Evolutionary conservation across 2,888 invertebrate species (phyloP).

Genomic region (Flexamia atlantica): DNA sequence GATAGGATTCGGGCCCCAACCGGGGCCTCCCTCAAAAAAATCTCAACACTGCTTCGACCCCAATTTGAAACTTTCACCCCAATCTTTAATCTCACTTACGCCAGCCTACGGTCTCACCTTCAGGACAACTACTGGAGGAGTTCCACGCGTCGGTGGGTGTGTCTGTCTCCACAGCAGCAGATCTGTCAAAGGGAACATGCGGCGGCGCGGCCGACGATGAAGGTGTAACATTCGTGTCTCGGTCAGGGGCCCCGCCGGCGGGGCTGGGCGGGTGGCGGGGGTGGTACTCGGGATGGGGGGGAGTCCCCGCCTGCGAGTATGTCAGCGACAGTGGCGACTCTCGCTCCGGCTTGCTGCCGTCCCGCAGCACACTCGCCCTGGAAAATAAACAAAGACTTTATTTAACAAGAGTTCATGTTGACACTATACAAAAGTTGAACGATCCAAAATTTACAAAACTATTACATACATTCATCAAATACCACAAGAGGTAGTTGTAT

Average conservation of each 20-base stretch:
- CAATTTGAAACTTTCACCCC: too few relatives aligned
- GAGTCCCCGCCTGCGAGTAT: conserved; percentile 68
- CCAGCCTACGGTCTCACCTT: too few relatives aligned
- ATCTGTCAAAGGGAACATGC: conserved; percentile 76
- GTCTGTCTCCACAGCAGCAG: conserved; percentile 72
- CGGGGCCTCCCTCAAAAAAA: too few relatives aligned
- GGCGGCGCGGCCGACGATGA: conserved; percentile 76
- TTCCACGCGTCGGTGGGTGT: conserved; percentile 70
- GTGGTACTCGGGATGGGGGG: conserved; percentile 76
- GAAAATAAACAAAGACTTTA: too few relatives aligned
- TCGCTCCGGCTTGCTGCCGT: conserved; percentile 75
- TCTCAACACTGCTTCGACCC: too few relatives aligned
- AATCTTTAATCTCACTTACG: too few relatives aligned
- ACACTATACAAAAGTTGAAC: too few relatives aligned
- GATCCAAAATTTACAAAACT: too few relatives aligned
- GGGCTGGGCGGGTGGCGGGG: conserved; percentile 77
- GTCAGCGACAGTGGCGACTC: conserved; percentile 71
- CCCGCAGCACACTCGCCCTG: conserved; percentile 84
- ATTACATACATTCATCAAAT: too few relatives aligned
- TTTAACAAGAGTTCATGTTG: too few relatives aligned
- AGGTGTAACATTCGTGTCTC: conserved; percentile 71
- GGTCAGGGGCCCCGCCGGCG: conserved; percentile 73
- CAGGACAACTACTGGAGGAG: conserved; percentile 75
- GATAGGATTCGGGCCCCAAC: too few relatives aligned
- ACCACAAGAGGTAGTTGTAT: too few relatives aligned